Base-by-base conservation (phyloP, 2,797 vertebrate genomes). In the Urophycis tenuis region DNA sequence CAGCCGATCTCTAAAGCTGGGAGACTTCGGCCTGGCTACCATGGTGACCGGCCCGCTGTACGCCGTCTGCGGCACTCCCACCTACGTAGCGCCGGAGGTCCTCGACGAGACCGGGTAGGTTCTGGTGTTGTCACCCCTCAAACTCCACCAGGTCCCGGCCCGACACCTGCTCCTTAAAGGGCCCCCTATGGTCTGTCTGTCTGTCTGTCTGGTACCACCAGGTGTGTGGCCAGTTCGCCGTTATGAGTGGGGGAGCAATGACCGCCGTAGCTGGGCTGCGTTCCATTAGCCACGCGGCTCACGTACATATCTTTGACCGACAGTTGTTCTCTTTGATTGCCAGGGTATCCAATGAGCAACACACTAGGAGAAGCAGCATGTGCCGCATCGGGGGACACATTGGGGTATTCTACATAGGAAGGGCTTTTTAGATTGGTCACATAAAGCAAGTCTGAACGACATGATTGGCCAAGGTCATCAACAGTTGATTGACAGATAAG, bases 11-110 rank as follows among this genome's bases (percentile, higher is more conserved):
- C 91, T 99, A 79, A 99, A 99, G 83, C 79, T 99, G 19, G 97
- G 97, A 0, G 97, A 99, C 88, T 99, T 99, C 82, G 97, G 97
- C 41, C 88, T 99, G 90, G 97, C 97, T 64, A 97, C 96, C 0
- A 87, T 96, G 32, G 96, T 96, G 17, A 96, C 97, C 6, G 96
- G 96, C 32, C 95, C 95, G 41, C 92, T 99, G n/a, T 97, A 95
- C 72, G 95, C 94, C 2, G 95, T 98, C 71, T 99, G 97, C 86
- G 97, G 97, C 53, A 99, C 97, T 0, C 97, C 97, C 17, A 98
- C 97, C 39, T 99, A 99, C n/a, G 96, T 99, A 82, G 96, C 97
- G 83, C 97, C 97, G 75, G 97, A 99, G 90, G 98, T 99, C 81
- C 94, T 99, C 0, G 94, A 96, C 75, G 97, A 99, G 90, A 95